Evolutionary conservation across 2,797 vertebrate species (phyloP), one percentile per base, ranked within the genome.

Genomic region (Sphaeramia orbicularis): DNA sequence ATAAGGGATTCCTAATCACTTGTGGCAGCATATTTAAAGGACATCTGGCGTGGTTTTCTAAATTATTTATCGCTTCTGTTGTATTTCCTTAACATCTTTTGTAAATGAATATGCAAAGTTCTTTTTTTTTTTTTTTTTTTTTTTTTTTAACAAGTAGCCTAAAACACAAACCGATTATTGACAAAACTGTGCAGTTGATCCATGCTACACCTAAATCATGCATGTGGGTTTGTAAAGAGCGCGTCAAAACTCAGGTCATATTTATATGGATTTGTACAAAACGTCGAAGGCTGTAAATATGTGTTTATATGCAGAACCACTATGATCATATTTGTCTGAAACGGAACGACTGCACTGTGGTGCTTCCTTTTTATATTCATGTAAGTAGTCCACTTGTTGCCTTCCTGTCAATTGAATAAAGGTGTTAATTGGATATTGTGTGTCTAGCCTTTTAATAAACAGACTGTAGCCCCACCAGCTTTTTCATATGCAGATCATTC

Each of bases 191-290:
- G 87, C 88, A 75, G 82, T 73, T 89, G 79, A 84, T 81, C 78
- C 83, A 77, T 48, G 65, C 67, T 79, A 78, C 81, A 56, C 62
- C 83, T 66, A 83, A 80, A 84, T 83, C 74, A 75, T 52, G 73
- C 71, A 77, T 74, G 82, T 83, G 84, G 76, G 88, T 89, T 83
- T 85, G 81, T 79, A 80, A 73, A 74, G 72, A 74, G 73, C 70
- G 60, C 80, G 84, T 85, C 83, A 80, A 87, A 88, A 88, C 94
- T 95, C 94, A 95, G 94, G 94, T 94, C 90, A 91, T 94, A 95
- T 92, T 95, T 95, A 95, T 95, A 94, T 87, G 70, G 84, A 93
- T 92, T 92, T 94, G 93, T 94, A 94, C 80, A 94, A 94, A 93
- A 89, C 86, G 84, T 92, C 78, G 91, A 93, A 94, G 94, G 89